Evolutionary conservation across 1,140 invertebrate genomes (phyloP).

Genomic region (Anoplolepis gracilipes): DNA sequence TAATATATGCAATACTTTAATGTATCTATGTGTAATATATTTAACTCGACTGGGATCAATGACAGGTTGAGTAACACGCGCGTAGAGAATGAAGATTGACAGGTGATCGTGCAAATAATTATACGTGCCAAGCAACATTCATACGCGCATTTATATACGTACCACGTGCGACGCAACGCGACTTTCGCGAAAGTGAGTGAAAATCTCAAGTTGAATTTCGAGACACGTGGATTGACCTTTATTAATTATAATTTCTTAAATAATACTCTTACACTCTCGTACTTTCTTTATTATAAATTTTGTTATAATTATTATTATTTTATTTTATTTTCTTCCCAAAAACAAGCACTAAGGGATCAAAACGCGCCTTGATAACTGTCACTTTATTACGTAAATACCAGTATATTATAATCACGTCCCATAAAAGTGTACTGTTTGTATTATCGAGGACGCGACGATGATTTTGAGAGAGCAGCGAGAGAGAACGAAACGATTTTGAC

Average conservation of each 20-base stretch:
- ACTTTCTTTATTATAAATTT: too few species aligned
- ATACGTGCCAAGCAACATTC: conserved; percentile 4
- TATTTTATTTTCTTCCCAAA: background rate
- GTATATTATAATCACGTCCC: too few species aligned
- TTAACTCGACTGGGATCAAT: background rate
- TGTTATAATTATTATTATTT: too few species aligned
- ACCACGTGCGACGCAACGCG: background rate
- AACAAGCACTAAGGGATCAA: background rate
- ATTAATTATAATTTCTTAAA: too few species aligned
- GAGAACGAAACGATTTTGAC: conserved; percentile 62
- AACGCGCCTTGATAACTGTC: background rate
- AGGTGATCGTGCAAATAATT: background rate
- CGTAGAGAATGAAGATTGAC: background rate
- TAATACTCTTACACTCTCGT: too few species aligned
- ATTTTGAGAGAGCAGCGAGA: conserved; percentile 13
- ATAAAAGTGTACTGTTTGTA: too few species aligned
- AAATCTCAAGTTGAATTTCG: background rate
- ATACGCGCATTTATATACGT: background rate
- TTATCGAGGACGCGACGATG: background rate
- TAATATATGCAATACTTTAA: too few species aligned
- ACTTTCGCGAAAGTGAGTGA: background rate
- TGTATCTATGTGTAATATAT: too few species aligned
- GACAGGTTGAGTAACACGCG: background rate
- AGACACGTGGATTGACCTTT: too few species aligned
- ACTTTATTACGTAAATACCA: background rate